A percentile compares a stretch with the other conserved stretches of the same genome.
Conservation (phyloP, 1,140 invertebrate species). For the Bombus confusus region DNA sequence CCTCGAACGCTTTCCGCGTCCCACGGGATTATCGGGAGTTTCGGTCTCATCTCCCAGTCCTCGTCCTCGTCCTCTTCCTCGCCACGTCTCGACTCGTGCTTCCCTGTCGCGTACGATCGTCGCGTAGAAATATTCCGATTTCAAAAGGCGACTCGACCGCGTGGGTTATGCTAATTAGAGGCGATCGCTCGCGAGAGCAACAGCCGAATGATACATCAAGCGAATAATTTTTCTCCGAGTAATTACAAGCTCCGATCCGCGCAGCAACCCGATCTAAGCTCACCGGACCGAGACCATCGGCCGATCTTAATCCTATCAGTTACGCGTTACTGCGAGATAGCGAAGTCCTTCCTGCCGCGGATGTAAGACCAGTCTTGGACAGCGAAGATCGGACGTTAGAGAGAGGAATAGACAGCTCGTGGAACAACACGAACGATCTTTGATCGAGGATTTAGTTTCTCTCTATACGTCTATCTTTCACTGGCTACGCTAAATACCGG, state of each 20-base stretch:
- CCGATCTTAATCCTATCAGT: constrained; percentile 57
- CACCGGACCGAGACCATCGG: constrained; percentile 43
- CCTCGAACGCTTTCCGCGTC: constrained; percentile 29
- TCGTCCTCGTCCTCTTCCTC: not conserved
- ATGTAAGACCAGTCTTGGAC: not conserved
- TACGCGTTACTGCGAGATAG: constrained; percentile 41
- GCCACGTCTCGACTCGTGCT: not conserved
- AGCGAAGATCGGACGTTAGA: not conserved
- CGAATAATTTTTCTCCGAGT: constrained; percentile 32
- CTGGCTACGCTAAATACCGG: not conserved
- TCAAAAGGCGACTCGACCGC: not conserved
- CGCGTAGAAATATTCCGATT: constrained; percentile 21
- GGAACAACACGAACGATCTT: not conserved
- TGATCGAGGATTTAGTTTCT: not conserved
- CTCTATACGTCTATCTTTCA: not conserved
- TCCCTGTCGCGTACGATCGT: not conserved
- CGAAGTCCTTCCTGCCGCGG: not conserved
- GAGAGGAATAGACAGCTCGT: not conserved
- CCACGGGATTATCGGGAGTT: constrained; percentile 30
- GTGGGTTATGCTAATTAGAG: constrained; percentile 52
- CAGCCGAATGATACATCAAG: constrained; percentile 44
- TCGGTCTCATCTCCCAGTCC: not conserved
- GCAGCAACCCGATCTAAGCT: constrained; percentile 44
- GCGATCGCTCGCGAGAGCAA: constrained; percentile 45
- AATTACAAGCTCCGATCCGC: constrained; percentile 42